A percentile compares a stretch with the other conserved stretches of the same genome.
These are phyloP conservation scores for Dolomedes plantarius DNA, from an alignment of 2,888 invertebrate genomes.

Conservation along the genomic window DNA sequence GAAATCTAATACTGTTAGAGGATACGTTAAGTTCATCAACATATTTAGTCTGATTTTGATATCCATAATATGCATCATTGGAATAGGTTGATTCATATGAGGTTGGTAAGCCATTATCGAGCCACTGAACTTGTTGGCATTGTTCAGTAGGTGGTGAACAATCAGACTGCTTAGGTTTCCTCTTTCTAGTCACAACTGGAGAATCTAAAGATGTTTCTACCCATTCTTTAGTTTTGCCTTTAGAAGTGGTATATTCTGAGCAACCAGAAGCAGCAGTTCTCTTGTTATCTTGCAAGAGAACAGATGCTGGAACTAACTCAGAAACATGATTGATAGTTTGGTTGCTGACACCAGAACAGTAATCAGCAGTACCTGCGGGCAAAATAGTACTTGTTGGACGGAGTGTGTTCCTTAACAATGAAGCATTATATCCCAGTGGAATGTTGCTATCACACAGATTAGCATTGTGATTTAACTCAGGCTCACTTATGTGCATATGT, in stretches of 20 bases:
- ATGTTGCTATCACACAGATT: conserved; percentile 20
- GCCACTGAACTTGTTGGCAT: conserved; percentile 32
- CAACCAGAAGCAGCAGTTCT: conserved; percentile 31
- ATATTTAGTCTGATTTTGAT: conserved; percentile 17
- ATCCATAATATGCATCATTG: conserved; percentile 22
- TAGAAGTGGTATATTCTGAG: conserved; percentile 34
- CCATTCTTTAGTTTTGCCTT: conserved; percentile 72
- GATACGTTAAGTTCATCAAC: conserved; percentile 15
- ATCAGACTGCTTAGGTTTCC: conserved; percentile 38
- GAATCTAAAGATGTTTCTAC: conserved; percentile 73
- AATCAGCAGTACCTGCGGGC: not conserved
- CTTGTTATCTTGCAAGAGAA: conserved; percentile 56
- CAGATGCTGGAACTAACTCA: conserved; percentile 50
- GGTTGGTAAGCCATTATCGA: conserved; percentile 52
- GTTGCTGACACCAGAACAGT: conserved; percentile 11
- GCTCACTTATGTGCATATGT: conserved; percentile 64
- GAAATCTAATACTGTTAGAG: not conserved
- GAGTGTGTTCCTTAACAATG: conserved; percentile 16
- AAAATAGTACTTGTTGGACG: conserved; percentile 21
- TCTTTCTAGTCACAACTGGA: conserved; percentile 56
- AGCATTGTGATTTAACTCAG: conserved; percentile 47
- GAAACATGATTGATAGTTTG: conserved; percentile 48
- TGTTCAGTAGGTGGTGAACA: not conserved
- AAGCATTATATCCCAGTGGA: conserved; percentile 48
- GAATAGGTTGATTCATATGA: not conserved